Percentiles rank a stretch among this genome's conserved stretches.
phyloP scores from a whole-genome alignment of 2,113 vertebrate species.

The Anarhynchus alexandrinus region DNA sequence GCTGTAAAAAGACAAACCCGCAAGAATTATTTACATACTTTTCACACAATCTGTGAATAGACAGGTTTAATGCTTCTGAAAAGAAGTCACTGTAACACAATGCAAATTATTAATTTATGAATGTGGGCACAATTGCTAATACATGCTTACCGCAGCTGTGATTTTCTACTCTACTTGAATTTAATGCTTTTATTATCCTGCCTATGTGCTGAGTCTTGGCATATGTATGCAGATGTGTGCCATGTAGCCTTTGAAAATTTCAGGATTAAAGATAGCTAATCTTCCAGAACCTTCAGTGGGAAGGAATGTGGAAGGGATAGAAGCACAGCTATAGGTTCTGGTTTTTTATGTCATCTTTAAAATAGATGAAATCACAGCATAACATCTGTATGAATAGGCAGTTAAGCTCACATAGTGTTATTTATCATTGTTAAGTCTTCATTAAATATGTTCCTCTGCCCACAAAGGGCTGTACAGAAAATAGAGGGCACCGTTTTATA shows the following conservation, averaged over 20 bases:
- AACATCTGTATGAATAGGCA: not conserved
- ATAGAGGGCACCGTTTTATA: not conserved
- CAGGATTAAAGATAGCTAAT: not conserved
- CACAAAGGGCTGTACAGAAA: not conserved
- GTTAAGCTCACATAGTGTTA: not conserved
- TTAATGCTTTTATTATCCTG: constrained; percentile 26
- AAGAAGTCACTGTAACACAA: constrained; percentile 16
- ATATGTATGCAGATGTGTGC: not conserved
- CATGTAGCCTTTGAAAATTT: not conserved
- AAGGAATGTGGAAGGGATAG: not conserved
- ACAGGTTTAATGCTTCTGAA: constrained; percentile 24
- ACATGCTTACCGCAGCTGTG: constrained; percentile 2
- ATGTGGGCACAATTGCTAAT: constrained; percentile 12
- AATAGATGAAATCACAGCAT: not conserved
- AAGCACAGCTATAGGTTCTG: not conserved
- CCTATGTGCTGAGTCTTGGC: not conserved
- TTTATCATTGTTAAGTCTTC: not conserved
- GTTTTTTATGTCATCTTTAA: not conserved
- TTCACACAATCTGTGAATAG: not conserved
- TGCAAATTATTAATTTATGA: constrained; percentile 53
- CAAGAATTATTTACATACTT: constrained; percentile 36
- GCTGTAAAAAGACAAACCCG: not conserved
- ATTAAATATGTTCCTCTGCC: not conserved
- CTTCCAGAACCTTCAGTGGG: not conserved
- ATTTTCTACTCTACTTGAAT: constrained; percentile 31